Base-by-base conservation (phyloP, 2,888 invertebrate genomes). In the Nomada lathburiana region DNA sequence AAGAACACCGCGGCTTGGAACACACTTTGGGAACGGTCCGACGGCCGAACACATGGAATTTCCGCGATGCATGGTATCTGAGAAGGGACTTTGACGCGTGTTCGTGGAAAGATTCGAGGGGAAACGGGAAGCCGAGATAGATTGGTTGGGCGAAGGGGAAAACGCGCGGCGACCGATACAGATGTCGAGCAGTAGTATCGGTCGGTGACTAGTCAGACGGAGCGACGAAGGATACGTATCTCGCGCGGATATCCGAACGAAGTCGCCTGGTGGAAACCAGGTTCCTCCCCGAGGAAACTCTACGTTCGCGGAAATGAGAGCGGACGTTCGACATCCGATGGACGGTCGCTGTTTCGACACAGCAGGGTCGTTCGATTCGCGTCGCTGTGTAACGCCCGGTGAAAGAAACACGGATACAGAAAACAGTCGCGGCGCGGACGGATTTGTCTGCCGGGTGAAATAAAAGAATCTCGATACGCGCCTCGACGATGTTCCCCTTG, bases 191-290 rank as follows among this genome's bases (percentile, higher is more conserved):
- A 68, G 68, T 78, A 63, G 78, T 78, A 42, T 50, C 42, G 9
- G 74, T 44, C 57, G 53, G 26, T 18, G 68, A 63, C 68, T 47
- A 63, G 74, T 74, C 78, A 29, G 67, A 67, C 74, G 36, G 55
- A 2, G 18, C 18, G 62, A 5, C 20, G 64, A 47, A 44, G 77
- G 53, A 55, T 74, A 67, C 73, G 36, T 11, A 20, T 69, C 53
- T 36, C 16, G 44, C 42, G 44, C 64, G 75, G 60, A 60, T 52
- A 52, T 42, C 47, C 62, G 11, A 29, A 13, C n/a, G 16, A 29
- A 60, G 62, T 53, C 62, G 16, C 42, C 42, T 18, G 36, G 52
- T 23, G 3, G 23, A 50, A 18, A 73, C 60, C 60, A 29, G 47
- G 44, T 55, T 67, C n/a, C 36, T 59, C 13, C 5, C 18, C 9